A percentile compares a stretch with the other conserved stretches of the same genome.
phyloP scores from a whole-genome alignment of 1,140 invertebrate species.

The Drosophila ercepeae region DNA sequence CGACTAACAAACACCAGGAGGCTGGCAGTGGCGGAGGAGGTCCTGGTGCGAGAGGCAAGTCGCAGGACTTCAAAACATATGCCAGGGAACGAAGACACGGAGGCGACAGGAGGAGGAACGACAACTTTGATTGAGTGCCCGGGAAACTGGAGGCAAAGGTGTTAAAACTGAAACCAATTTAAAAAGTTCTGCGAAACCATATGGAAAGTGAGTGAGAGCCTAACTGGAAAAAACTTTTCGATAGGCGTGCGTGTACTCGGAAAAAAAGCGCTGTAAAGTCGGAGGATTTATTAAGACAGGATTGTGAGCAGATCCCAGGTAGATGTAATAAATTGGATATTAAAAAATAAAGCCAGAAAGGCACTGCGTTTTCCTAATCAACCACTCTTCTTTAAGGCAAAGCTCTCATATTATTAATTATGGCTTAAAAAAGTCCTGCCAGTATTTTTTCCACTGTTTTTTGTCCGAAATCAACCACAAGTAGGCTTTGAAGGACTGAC shows the following conservation, averaged over 20 bases:
- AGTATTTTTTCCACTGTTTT: too few relatives aligned
- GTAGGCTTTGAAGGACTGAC: conserved; percentile 32
- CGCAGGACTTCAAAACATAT: conserved; percentile 31
- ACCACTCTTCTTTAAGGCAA: not conserved
- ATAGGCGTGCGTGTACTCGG: conserved; percentile 16
- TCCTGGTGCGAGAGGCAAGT: not conserved
- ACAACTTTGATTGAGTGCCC: conserved; percentile 76
- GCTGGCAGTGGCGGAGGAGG: too few relatives aligned
- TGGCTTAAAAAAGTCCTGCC: too few relatives aligned
- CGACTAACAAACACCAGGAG: conserved; percentile 69
- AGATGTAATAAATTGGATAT: not conserved
- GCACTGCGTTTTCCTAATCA: too few relatives aligned
- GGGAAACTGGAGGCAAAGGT: conserved; percentile 61
- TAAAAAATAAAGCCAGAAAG: not conserved
- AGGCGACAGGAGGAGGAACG: conserved; percentile 19
- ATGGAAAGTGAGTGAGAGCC: conserved; percentile 60
- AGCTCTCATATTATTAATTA: not conserved
- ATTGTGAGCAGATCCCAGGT: not conserved
- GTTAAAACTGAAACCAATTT: conserved; percentile 80
- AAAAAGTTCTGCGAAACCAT: conserved; percentile 74
- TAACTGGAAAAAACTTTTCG: conserved; percentile 12
- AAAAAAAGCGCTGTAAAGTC: conserved; percentile 6
- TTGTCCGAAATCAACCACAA: too few relatives aligned
- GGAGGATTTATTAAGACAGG: not conserved
- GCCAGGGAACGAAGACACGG: conserved; percentile 20